These are phyloP conservation scores for Spheniscus mendiculus DNA, from an alignment of 2,113 vertebrate genomes.

Conservation along the genomic window DNA sequence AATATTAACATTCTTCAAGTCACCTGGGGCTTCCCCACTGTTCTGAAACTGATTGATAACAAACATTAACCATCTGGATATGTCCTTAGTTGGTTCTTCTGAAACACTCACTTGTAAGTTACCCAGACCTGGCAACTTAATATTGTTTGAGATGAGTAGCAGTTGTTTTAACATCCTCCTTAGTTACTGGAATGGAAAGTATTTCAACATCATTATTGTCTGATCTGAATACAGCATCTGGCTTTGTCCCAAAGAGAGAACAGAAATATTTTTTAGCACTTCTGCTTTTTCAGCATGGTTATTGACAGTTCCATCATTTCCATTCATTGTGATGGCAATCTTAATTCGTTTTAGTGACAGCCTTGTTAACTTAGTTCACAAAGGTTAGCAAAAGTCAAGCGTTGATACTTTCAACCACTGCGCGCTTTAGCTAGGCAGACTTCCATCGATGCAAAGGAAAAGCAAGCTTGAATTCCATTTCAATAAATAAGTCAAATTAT, in stretches of 20 bases:
- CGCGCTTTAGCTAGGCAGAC: background rate
- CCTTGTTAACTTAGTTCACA: background rate
- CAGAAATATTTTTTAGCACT: constrained; percentile 31
- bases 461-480: background rate
- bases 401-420: background rate
- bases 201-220: constrained; percentile 61
- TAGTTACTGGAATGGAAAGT: constrained; percentile 68
- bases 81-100: background rate
- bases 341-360: background rate
- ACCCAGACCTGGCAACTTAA: constrained; percentile 23
- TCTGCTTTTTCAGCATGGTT: background rate
- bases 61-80: constrained; percentile 43
- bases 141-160: constrained; percentile 44
- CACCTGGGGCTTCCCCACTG: constrained; percentile 46
- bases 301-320: background rate
- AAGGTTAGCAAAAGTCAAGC: background rate
- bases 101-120: background rate
- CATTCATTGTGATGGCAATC: background rate
- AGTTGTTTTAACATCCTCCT: constrained; percentile 67
- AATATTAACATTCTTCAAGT: constrained; percentile 32
- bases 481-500: background rate
- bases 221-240: constrained; percentile 40
- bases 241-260: constrained; percentile 26
- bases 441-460: background rate
- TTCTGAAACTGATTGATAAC: background rate